Conservation (phyloP, 2,797 vertebrate genomes). For the Coendou prehensilis region DNA sequence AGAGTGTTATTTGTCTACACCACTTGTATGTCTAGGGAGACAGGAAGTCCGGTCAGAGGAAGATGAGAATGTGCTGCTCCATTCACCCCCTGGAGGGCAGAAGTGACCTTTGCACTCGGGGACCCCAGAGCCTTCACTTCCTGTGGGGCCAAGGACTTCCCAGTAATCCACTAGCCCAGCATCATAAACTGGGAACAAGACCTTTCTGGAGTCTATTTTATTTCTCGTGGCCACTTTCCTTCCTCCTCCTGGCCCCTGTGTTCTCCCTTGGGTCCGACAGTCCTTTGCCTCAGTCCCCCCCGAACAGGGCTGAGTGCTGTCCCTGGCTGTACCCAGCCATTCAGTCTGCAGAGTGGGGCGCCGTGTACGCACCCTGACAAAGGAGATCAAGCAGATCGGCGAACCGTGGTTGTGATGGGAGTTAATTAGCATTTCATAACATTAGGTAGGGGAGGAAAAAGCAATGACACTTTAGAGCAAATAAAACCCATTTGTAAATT, state of each 20-base stretch:
- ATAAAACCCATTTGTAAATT: conserved; percentile 79
- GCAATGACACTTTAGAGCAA: conserved; percentile 74
- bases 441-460: conserved; percentile 54
- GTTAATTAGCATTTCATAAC: conserved; percentile 84
- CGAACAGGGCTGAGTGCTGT: too few species aligned
- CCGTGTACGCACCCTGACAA: not conserved
- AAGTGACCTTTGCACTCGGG: too few species aligned
- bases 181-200: accelerated
- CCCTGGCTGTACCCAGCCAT: not conserved
- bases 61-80: accelerated
- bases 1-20: accelerated
- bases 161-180: accelerated
- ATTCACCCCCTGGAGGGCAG: accelerated
- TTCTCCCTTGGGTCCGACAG: not conserved
- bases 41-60: not conserved
- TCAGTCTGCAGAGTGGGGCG: not conserved
- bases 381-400: conserved; percentile 55
- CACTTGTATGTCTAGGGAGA: accelerated
- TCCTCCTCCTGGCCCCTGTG: not conserved
- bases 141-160: accelerated
- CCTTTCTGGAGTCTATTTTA: not conserved
- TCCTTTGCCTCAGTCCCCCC: not conserved
- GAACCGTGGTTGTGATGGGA: conserved; percentile 78
- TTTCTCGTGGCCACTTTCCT: not conserved
- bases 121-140: too few species aligned